These are phyloP conservation scores for Tetranychus piercei DNA, from an alignment of 2,888 invertebrate genomes.

Conservation along the genomic window DNA sequence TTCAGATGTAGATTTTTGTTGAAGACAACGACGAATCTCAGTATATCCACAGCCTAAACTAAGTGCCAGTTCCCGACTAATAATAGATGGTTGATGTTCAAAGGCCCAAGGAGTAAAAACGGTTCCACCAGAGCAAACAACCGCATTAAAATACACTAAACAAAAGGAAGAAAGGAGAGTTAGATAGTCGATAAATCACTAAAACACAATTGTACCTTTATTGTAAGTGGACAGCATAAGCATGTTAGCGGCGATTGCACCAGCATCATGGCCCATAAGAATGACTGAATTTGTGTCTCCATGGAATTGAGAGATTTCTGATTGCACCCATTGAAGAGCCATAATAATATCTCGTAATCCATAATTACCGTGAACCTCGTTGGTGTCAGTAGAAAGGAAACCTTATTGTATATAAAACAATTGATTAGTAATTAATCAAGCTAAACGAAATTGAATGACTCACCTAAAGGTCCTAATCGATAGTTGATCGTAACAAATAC, in stretches of 20 bases:
- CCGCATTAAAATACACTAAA: background rate
- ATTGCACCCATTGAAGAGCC: constrained; percentile 30
- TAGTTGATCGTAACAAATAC: constrained; percentile 40
- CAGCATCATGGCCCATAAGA: constrained; percentile 30
- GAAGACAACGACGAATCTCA: constrained; percentile 20
- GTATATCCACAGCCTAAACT: background rate
- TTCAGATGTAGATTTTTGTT: constrained; percentile 9
- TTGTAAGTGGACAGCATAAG: constrained; percentile 12
- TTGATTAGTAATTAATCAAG: background rate
- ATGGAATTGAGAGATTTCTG: constrained; percentile 28
- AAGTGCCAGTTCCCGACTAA: constrained; percentile 11
- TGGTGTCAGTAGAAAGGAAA: constrained; percentile 29
- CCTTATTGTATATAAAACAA: constrained; percentile 29
- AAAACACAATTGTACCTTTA: background rate
- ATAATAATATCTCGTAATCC: constrained; percentile 30
- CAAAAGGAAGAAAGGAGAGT: background rate
- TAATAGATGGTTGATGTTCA: constrained; percentile 8
- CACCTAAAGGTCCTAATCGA: constrained; percentile 30
- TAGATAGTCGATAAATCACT: background rate
- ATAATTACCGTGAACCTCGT: constrained; percentile 30
- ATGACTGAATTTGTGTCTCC: constrained; percentile 30
- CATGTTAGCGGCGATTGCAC: constrained; percentile 27
- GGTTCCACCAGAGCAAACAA: constrained; percentile 17
- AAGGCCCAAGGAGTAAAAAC: constrained; percentile 22
- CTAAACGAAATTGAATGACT: background rate